A percentile compares a stretch with the other conserved stretches of the same genome.
These are phyloP conservation scores for Mohoua ochrocephala DNA, from an alignment of 2,113 vertebrate species.

Conservation along the genomic window DNA sequence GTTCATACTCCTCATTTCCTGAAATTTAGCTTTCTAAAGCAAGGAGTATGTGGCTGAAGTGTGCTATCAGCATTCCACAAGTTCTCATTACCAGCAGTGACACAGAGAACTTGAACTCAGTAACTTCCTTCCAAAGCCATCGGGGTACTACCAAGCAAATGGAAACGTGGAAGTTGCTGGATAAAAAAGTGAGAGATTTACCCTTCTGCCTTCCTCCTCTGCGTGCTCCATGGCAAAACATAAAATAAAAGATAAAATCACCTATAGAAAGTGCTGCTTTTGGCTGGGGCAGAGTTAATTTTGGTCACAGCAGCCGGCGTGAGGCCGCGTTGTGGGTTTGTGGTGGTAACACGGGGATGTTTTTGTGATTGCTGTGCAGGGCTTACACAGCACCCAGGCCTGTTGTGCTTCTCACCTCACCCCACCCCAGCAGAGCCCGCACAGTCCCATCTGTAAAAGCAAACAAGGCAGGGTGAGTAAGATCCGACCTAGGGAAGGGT, in stretches of 20 bases:
- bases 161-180: neutral
- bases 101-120: neutral
- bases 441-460: neutral
- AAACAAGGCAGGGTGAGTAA: neutral
- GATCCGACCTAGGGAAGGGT: neutral
- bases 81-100: neutral
- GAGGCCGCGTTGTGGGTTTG: neutral
- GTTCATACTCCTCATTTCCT: neutral
- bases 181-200: neutral
- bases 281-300: neutral
- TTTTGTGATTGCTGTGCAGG: neutral
- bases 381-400: neutral
- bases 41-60: neutral
- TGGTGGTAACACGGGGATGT: neutral
- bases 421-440: neutral
- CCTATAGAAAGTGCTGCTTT: rapidly evolving
- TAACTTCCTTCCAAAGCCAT: neutral
- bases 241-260: neutral
- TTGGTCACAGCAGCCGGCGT: neutral
- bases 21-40: neutral
- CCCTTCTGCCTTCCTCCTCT: neutral
- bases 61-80: rapidly evolving
- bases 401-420: neutral
- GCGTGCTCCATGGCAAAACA: rapidly evolving
- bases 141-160: neutral